These are phyloP conservation scores for Thryonomys swinderianus DNA, from an alignment of 2,113 vertebrate species.

Conservation along the genomic window DNA sequence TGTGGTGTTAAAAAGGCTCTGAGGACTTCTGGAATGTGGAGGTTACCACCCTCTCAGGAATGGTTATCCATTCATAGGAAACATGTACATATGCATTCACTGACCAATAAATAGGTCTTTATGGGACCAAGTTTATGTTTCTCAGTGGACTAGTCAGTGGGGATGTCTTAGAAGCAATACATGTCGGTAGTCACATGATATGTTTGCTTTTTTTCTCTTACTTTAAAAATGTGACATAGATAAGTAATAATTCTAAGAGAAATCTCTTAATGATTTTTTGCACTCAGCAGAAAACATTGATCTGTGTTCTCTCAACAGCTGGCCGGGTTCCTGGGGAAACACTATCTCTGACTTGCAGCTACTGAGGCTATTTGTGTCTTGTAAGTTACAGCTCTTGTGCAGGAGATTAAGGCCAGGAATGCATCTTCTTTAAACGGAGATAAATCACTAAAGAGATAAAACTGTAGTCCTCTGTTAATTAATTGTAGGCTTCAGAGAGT, in stretches of 20 bases:
- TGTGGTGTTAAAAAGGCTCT: constrained; percentile 46
- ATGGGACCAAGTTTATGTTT: constrained; percentile 50
- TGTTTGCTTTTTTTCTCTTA: neutral
- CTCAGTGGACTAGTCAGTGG: neutral
- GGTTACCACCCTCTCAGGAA: constrained; percentile 53
- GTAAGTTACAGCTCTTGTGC: constrained; percentile 4
- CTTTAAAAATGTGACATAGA: constrained; percentile 59
- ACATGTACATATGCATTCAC: constrained; percentile 5
- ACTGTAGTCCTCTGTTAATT: constrained; percentile 42
- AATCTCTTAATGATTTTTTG: constrained; percentile 76
- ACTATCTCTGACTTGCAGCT: neutral
- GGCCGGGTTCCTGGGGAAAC: constrained; percentile 54
- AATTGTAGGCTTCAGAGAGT: constrained; percentile 63
- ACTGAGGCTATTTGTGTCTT: constrained; percentile 66
- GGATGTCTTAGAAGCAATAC: constrained; percentile 39
- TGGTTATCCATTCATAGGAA: constrained; percentile 47
- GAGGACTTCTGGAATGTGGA: constrained; percentile 45
- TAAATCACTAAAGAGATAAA: constrained; percentile 75
- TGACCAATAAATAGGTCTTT: constrained; percentile 54
- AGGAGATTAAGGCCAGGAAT: constrained; percentile 62
- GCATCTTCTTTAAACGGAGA: constrained; percentile 65
- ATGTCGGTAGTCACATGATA: constrained; percentile 33
- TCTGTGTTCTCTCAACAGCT: constrained; percentile 73
- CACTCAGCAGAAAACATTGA: constrained; percentile 47
- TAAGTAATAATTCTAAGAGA: constrained; percentile 70